Evolutionary conservation across 1,140 invertebrate species (phyloP).

Genomic region (Drosophila subobscura): DNA sequence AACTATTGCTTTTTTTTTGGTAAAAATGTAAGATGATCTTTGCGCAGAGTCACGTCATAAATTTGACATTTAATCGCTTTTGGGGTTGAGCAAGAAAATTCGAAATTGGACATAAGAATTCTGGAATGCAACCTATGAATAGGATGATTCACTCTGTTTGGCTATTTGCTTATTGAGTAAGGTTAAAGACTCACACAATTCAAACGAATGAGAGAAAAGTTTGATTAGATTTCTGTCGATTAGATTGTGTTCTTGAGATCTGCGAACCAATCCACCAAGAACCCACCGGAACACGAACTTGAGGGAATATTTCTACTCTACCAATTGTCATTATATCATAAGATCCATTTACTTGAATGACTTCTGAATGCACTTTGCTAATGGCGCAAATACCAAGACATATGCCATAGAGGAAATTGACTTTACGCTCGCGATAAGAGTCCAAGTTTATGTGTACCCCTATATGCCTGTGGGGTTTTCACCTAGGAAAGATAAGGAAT

Average conservation of each 20-base stretch:
- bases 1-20: slow-evolving; percentile 25
- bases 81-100: slow-evolving; percentile 25
- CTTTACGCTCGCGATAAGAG: slow-evolving; percentile 43
- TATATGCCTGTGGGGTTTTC: slow-evolving; percentile 9
- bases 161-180: slow-evolving; percentile 12
- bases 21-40: slow-evolving; percentile 71
- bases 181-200: slow-evolving; percentile 23
- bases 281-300: background rate
- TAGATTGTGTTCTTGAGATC: slow-evolving; percentile 3
- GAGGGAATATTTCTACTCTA: background rate
- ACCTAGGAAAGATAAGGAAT: slow-evolving; percentile 29
- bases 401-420: slow-evolving; percentile 7
- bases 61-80: slow-evolving; percentile 78
- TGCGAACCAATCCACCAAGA: background rate
- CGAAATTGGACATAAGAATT: slow-evolving; percentile 4
- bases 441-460: slow-evolving; percentile 3
- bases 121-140: background rate
- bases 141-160: background rate
- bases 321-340: background rate
- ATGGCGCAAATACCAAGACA: slow-evolving; percentile 12
- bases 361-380: slow-evolving; percentile 26
- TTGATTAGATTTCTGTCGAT: slow-evolving; percentile 29
- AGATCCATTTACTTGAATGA: background rate
- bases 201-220: background rate
- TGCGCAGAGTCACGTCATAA: slow-evolving; percentile 59